Evolutionary conservation across 37 sponge, comb jelly and placozoan species (phyloP).

Genomic region (Petrosia ficiformis): DNA sequence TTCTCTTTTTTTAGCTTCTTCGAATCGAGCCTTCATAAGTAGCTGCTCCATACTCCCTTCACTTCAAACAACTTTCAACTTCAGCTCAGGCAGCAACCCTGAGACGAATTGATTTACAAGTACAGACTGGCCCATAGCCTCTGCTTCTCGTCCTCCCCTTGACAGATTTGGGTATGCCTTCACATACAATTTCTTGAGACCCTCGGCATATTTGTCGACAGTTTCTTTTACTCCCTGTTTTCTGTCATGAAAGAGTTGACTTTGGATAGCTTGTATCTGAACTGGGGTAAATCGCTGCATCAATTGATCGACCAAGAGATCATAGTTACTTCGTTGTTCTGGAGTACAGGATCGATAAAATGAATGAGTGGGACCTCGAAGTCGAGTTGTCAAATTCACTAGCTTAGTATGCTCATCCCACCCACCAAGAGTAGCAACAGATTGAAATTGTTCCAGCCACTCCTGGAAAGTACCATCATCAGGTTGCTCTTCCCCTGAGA

Average conservation of each 20-base stretch:
- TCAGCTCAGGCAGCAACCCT: background rate
- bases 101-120: background rate
- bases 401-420: conserved; percentile 19
- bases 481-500: conserved; percentile 26
- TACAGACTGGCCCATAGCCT: background rate
- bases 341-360: conserved; percentile 4
- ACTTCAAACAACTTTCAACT: background rate
- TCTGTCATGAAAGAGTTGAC: background rate
- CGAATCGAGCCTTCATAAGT: background rate
- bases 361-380: conserved; percentile 20
- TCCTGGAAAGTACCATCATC: conserved; percentile 17
- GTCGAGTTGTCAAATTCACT: conserved; percentile 17
- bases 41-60: background rate
- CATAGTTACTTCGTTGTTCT: background rate
- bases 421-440: conserved; percentile 5
- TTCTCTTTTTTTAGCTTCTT: background rate
- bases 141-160: background rate
- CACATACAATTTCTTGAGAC: background rate
- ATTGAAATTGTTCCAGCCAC: conserved; percentile 34
- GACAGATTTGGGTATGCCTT: background rate
- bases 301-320: background rate
- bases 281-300: background rate
- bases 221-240: background rate
- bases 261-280: background rate
- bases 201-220: background rate